Percentiles rank a stretch among this genome's conserved stretches.
Conservation (phyloP, 2,113 vertebrate species). For the Channa argus region DNA sequence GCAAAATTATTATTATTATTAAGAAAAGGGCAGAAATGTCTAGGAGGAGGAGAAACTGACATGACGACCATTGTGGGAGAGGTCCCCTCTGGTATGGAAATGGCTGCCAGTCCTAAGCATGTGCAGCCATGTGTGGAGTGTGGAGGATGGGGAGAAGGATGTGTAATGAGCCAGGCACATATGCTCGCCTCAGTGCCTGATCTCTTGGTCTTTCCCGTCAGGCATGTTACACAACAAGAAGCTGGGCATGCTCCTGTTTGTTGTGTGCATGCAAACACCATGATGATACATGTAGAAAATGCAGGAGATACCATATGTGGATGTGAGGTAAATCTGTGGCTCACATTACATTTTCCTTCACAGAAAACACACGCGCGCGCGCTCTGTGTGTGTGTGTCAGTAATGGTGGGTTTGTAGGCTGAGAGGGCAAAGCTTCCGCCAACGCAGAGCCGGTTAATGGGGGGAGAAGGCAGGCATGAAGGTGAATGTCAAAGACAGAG, state of each 20-base stretch:
- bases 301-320: constrained; percentile 28
- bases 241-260: constrained; percentile 55
- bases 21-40: constrained; percentile 17
- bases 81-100: constrained; percentile 73
- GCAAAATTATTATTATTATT: constrained; percentile 13
- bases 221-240: constrained; percentile 73
- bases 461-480: constrained; percentile 50
- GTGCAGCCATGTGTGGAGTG: constrained; percentile 74
- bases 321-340: constrained; percentile 30
- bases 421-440: constrained; percentile 41
- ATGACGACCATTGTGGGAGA: constrained; percentile 59
- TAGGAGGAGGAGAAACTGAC: constrained; percentile 42
- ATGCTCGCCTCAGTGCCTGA: constrained; percentile 78
- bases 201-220: constrained; percentile 77
- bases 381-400: constrained; percentile 9
- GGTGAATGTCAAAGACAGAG: constrained; percentile 60
- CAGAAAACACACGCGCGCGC: constrained; percentile 6
- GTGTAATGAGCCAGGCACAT: constrained; percentile 80
- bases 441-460: constrained; percentile 53
- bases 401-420: constrained; percentile 35
- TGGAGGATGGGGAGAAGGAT: constrained; percentile 70
- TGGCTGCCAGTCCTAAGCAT: constrained; percentile 74
- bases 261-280: constrained; percentile 30
- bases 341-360: constrained; percentile 9
- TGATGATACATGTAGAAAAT: constrained; percentile 53